phyloP scores from a whole-genome alignment of 2,888 invertebrate species.

The Trichogramma evanescens region DNA sequence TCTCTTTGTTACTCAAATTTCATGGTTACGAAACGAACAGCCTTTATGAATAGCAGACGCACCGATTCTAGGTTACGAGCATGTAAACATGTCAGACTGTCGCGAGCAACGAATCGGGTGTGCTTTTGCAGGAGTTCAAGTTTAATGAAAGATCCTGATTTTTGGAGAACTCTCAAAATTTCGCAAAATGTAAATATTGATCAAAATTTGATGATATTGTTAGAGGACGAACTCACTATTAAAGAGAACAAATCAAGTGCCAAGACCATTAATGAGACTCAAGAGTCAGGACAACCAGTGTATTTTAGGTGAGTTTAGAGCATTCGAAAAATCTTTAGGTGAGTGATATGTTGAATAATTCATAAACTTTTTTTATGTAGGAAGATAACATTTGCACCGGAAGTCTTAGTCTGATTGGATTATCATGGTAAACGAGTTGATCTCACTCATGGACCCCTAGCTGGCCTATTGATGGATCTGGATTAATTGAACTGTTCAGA shows the following conservation, averaged over 20 bases:
- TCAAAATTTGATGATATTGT: conserved; percentile 62
- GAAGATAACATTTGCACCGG: conserved; percentile 85
- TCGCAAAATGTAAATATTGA: conserved; percentile 39
- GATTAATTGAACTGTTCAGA: conserved; percentile 90
- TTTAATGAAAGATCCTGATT: too few species aligned
- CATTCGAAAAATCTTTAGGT: background rate
- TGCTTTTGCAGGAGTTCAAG: too few species aligned
- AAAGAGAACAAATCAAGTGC: conserved; percentile 39
- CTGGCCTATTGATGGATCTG: conserved; percentile 85
- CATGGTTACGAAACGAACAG: too few species aligned
- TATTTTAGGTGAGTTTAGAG: conserved; percentile 58
- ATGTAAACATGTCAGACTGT: too few species aligned
- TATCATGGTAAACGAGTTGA: conserved; percentile 92
- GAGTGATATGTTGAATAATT: background rate
- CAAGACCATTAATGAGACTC: conserved; percentile 37
- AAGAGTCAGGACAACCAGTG: conserved; percentile 58
- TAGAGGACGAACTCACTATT: conserved; percentile 57
- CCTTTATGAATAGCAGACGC: too few species aligned
- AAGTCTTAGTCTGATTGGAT: conserved; percentile 86
- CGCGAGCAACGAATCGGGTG: too few species aligned
- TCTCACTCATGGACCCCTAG: conserved; percentile 80
- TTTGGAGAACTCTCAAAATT: too few species aligned
- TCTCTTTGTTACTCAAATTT: too few species aligned
- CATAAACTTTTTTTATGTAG: conserved; percentile 48
- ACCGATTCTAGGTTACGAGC: too few species aligned